Conservation (phyloP, 2,888 invertebrate genomes). For the Diplolepis rosae region DNA sequence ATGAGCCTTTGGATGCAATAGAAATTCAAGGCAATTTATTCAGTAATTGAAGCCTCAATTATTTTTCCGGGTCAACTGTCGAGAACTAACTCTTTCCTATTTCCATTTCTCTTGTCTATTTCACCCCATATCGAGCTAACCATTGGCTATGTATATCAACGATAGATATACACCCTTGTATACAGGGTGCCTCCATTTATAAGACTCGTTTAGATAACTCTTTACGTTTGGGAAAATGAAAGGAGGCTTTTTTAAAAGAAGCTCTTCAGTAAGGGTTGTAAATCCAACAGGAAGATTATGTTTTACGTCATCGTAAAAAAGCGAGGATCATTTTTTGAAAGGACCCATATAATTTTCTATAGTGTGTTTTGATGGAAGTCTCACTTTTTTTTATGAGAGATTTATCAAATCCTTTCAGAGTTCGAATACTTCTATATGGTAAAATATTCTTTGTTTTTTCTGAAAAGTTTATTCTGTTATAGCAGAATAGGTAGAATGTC, state of each 20-base stretch:
- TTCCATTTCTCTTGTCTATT: conserved; percentile 34
- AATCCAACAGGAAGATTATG: neutral
- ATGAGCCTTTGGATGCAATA: conserved; percentile 37
- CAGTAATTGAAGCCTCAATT: conserved; percentile 60
- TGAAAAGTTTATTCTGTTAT: too few species aligned
- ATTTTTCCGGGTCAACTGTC: conserved; percentile 47
- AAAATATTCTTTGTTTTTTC: too few species aligned
- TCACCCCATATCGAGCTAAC: conserved; percentile 19
- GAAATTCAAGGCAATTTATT: conserved; percentile 59
- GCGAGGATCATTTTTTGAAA: conserved; percentile 17
- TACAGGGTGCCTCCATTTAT: conserved; percentile 6
- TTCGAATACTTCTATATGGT: neutral
- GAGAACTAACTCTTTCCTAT: conserved; percentile 45
- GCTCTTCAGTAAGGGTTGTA: neutral
- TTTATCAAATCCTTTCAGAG: neutral
- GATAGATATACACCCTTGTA: neutral
- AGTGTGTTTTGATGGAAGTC: conserved; percentile 29
- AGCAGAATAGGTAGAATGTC: too few species aligned
- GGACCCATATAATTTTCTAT: conserved; percentile 29
- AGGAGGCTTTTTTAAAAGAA: neutral
- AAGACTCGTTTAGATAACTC: conserved; percentile 22
- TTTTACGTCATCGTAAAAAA: conserved; percentile 12
- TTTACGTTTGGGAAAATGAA: conserved; percentile 13
- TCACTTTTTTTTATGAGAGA: neutral
- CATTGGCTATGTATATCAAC: conserved; percentile 25